Conservation (phyloP, 1,140 invertebrate genomes). For the Trichonephila clavata region DNA sequence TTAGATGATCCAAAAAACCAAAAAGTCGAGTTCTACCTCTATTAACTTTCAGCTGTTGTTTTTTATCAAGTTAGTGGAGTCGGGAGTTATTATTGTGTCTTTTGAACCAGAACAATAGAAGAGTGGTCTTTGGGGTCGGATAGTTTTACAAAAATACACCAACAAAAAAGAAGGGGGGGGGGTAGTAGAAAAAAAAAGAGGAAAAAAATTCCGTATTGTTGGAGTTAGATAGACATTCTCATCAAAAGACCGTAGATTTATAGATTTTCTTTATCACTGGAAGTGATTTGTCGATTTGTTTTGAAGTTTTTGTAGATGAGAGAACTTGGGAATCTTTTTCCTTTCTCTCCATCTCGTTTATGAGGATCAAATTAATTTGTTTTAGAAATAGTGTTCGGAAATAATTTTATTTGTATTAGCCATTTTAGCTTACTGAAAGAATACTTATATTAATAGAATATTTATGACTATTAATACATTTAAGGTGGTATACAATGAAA, state of each 20-base stretch:
- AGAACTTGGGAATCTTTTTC: background rate
- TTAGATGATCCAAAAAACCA: conserved; percentile 3
- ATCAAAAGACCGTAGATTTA: conserved; percentile 52
- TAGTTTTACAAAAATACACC: conserved; percentile 62
- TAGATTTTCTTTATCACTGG: conserved; percentile 48
- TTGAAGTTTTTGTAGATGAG: background rate
- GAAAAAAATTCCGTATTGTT: conserved; percentile 25
- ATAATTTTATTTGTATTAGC: too few species aligned
- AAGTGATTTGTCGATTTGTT: conserved; percentile 25
- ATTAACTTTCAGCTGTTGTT: conserved; percentile 64
- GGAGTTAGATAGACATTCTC: conserved; percentile 25
- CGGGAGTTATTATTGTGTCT: conserved; percentile 71
- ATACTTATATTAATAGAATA: too few species aligned
- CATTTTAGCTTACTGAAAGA: too few species aligned
- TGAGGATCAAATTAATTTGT: too few species aligned
- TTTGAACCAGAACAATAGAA: conserved; percentile 71
- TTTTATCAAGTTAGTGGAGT: conserved; percentile 70
- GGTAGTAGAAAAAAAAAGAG: conserved; percentile 7
- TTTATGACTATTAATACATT: too few species aligned
- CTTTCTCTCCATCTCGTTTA: too few species aligned
- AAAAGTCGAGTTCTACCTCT: conserved; percentile 44
- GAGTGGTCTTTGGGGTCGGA: conserved; percentile 59
- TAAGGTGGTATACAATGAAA: too few species aligned
- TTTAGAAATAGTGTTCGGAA: too few species aligned
- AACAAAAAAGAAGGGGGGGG: conserved; percentile 10